Evolutionary conservation across 2,888 invertebrate genomes (phyloP), one percentile per base, ranked within the genome.

Genomic region (Harmothoe impar): DNA sequence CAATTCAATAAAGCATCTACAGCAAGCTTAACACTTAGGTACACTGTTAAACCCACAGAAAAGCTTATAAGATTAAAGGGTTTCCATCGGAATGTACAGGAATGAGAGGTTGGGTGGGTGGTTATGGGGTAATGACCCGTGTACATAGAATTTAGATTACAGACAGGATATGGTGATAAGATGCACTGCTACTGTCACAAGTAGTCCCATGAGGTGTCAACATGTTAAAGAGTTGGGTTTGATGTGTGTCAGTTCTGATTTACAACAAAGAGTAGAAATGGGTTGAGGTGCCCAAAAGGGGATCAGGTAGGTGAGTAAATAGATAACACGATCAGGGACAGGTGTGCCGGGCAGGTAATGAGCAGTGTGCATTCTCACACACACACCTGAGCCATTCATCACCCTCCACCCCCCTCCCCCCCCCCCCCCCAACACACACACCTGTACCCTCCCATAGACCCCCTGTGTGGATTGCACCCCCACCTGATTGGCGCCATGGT

Each of bases 301-400:
- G 62, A 62, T 62, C 62, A 62, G n/a, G 62, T 62, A 5, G 43
- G 43, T n/a, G 43, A 43, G 62, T 62, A n/a, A 62, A 62, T n/a
- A 62, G 62, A 62, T 62, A 3, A 62, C 0, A 62, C 23, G 62
- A 20, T 62, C 23, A 5, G 62, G 1, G 62, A n/a, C 62, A 43
- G 62, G 62, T 62, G 62, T 62, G 62, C 7, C 20, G 1, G 72
- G 29, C 72, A 29, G 72, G 72, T 29, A 72, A 29, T 29, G 72
- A 72, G 72, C 72, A 72, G 72, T 29, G 72, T 25, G 29, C 29
- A 72, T 72, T 72, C 29, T 25, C 72, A 62, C 62, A 72, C 72
- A 15, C 72, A 62, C 62, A 72, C 29, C 29, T 72, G 72, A 43
- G 43, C 43, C 10, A 43, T 43, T 43, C 43, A 43, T 43, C 43